These are phyloP conservation scores for Arge pagana DNA, from an alignment of 2,888 invertebrate genomes.

Conservation along the genomic window DNA sequence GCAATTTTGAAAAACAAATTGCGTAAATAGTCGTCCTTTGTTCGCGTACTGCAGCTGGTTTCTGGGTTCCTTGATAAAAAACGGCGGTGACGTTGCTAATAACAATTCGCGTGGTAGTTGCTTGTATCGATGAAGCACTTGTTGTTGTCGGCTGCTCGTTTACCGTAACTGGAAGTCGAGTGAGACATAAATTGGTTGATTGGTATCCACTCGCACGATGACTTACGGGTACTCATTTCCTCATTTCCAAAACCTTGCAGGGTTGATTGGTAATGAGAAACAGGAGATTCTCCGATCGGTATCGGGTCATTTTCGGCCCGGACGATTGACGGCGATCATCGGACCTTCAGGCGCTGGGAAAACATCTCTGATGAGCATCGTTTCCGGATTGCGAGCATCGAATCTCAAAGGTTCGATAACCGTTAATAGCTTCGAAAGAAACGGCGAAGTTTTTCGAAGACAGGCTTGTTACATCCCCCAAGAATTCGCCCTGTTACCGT, in stretches of 20 bases:
- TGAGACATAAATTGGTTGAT: too few species aligned
- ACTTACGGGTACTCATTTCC: too few species aligned
- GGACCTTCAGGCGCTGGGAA: constrained; percentile 80
- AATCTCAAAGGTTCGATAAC: constrained; percentile 64
- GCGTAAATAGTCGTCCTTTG: too few species aligned
- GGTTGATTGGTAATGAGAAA: constrained; percentile 21
- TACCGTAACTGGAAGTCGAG: too few species aligned
- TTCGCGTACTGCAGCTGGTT: too few species aligned
- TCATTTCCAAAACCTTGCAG: neutral
- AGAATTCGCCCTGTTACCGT: constrained; percentile 61
- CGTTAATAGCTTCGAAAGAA: constrained; percentile 70
- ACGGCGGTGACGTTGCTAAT: too few species aligned
- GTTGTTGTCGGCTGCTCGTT: too few species aligned
- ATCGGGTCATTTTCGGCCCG: constrained; percentile 66
- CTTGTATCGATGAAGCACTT: too few species aligned
- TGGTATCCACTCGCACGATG: too few species aligned
- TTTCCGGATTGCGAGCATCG: constrained; percentile 71
- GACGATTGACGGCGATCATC: constrained; percentile 68
- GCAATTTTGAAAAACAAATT: too few species aligned
- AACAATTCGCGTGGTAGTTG: too few species aligned
- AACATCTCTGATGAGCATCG: constrained; percentile 74
- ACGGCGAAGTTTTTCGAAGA: constrained; percentile 70
- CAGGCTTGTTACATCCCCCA: constrained; percentile 75
- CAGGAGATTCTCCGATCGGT: constrained; percentile 61
- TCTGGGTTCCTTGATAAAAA: too few species aligned